phyloP scores from a whole-genome alignment of 2,113 vertebrate genomes.

The Coreoperca whiteheadi region DNA sequence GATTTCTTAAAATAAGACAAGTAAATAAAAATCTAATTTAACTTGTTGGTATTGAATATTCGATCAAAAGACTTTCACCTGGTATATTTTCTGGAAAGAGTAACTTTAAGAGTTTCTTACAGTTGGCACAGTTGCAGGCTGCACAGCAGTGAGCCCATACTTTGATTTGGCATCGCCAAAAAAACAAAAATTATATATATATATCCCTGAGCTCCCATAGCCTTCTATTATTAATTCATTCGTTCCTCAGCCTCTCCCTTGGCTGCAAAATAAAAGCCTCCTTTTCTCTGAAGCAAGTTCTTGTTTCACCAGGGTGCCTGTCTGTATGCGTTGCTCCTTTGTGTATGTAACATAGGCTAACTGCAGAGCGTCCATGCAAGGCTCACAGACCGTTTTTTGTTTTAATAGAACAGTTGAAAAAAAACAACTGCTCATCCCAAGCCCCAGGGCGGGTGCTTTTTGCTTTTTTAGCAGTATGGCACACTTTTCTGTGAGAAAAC shows the following conservation, averaged over 20 bases:
- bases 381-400: not conserved
- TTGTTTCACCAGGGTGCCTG: not conserved
- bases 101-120: not conserved
- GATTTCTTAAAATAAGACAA: not conserved
- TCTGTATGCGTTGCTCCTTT: not conserved
- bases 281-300: constrained; percentile 12
- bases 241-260: not conserved
- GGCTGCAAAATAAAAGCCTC: not conserved
- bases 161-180: not conserved
- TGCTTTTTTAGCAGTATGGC: not conserved
- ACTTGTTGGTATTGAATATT: not conserved
- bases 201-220: not conserved
- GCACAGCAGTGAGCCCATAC: not conserved
- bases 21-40: too few relatives aligned
- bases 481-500: not conserved
- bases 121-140: not conserved
- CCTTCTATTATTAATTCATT: constrained; percentile 43
- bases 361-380: not conserved
- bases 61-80: not conserved
- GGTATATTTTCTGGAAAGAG: not conserved
- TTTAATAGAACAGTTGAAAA: constrained; percentile 15
- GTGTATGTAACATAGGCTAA: not conserved
- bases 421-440: constrained; percentile 3
- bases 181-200: not conserved
- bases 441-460: not conserved